These are phyloP conservation scores for Trachymyrmex cornetzi DNA, from an alignment of 1,140 invertebrate species.

Conservation along the genomic window DNA sequence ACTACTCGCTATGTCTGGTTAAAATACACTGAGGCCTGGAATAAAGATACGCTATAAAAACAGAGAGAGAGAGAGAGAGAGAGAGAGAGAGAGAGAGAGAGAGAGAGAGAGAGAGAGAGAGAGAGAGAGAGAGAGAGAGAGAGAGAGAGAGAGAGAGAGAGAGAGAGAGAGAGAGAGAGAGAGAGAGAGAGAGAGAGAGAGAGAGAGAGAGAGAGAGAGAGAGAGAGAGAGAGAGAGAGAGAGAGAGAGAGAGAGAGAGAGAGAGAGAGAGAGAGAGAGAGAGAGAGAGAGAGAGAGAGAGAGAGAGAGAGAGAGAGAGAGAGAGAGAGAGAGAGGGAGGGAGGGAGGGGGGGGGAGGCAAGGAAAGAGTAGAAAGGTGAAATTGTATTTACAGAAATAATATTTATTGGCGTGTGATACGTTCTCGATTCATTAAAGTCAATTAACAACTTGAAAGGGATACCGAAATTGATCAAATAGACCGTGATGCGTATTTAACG, in stretches of 20 bases:
- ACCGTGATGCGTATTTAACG: slow-evolving; percentile 17
- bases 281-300: background rate
- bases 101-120: background rate
- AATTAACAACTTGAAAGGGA: slow-evolving; percentile 24
- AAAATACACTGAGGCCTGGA: slow-evolving; percentile 12
- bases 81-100: background rate
- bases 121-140: background rate
- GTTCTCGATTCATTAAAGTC: background rate
- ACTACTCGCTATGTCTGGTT: slow-evolving; percentile 12
- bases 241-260: background rate
- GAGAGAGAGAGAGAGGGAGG: background rate
- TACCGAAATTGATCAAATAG: slow-evolving; percentile 33
- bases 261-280: background rate
- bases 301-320: background rate
- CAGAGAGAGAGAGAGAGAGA: background rate
- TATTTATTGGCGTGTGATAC: background rate
- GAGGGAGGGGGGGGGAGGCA: no score
- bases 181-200: background rate
- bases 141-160: background rate
- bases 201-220: no score
- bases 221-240: background rate
- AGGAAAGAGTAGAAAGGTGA: no score
- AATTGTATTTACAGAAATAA: no score
- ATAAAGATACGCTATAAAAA: slow-evolving; percentile 16
- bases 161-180: background rate